Percentiles rank a stretch among this genome's conserved stretches.
These are phyloP conservation scores for Danio albolineatus DNA, from an alignment of 2,797 vertebrate species.

Conservation along the genomic window DNA sequence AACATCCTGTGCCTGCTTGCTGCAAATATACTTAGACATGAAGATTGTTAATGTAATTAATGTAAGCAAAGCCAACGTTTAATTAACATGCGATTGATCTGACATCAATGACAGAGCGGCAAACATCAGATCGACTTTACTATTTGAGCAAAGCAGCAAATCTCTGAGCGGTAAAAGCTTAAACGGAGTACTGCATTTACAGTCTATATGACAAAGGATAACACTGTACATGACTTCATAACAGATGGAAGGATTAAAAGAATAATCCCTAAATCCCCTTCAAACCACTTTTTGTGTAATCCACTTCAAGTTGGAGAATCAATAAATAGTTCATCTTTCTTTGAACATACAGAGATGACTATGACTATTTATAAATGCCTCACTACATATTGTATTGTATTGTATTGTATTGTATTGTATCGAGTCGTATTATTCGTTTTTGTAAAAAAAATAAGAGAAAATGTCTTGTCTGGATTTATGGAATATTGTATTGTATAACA, in stretches of 20 bases:
- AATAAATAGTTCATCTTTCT: neutral
- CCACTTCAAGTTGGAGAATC: neutral
- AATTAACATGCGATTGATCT: constrained; percentile 9
- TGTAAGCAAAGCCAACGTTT: neutral
- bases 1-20: neutral
- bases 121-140: constrained; percentile 26
- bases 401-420: too few relatives aligned
- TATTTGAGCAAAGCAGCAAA: constrained; percentile 17
- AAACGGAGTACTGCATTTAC: neutral
- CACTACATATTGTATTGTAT: too few relatives aligned
- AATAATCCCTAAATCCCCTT: constrained; percentile 17
- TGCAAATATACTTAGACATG: constrained; percentile 24
- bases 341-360: neutral
- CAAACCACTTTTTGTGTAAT: neutral
- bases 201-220: neutral
- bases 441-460: too few relatives aligned
- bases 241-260: constrained; percentile 1
- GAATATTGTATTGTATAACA: too few relatives aligned
- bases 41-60: neutral
- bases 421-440: too few relatives aligned
- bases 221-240: constrained; percentile 1
- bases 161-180: neutral
- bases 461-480: too few relatives aligned
- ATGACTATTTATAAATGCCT: neutral
- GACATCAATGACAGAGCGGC: constrained; percentile 21